Percentiles rank a stretch among this genome's conserved stretches.
Conservation (phyloP, 2,797 vertebrate species). For the Onychomys torridus region DNA sequence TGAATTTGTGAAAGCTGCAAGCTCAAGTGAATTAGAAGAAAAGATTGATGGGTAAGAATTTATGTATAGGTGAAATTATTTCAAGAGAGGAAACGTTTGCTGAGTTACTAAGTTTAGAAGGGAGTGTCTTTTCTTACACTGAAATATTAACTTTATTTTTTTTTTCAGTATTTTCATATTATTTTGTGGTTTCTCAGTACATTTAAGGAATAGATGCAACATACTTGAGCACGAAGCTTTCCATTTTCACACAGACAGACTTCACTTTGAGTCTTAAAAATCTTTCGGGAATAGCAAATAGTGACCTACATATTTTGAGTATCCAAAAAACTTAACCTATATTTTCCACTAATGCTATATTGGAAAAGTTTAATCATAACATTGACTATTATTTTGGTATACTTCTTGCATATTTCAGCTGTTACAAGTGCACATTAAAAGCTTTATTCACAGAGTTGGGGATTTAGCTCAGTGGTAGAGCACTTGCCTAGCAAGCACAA, state of each 20-base stretch:
- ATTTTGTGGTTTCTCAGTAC: neutral
- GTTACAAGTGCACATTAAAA: conserved; percentile 27
- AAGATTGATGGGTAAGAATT: conserved; percentile 88
- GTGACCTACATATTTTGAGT: conserved; percentile 13
- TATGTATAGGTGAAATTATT: conserved; percentile 38
- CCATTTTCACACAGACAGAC: conserved; percentile 20
- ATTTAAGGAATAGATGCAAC: neutral
- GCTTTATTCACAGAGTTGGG: too few species aligned
- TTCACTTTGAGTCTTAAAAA: conserved; percentile 26
- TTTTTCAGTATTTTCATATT: conserved; percentile 42
- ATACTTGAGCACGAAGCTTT: conserved; percentile 42
- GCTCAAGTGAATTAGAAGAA: conserved; percentile 89
- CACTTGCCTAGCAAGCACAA: too few species aligned
- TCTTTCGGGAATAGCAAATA: neutral
- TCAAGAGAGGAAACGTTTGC: conserved; percentile 23
- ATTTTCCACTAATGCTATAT: neutral
- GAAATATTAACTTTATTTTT: neutral
- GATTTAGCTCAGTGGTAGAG: too few species aligned
- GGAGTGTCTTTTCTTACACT: conserved; percentile 6
- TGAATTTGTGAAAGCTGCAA: conserved; percentile 92
- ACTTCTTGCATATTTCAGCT: conserved; percentile 24
- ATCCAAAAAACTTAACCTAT: neutral
- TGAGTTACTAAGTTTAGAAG: conserved; percentile 11
- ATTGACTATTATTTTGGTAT: neutral
- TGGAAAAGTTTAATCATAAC: conserved; percentile 36